A percentile compares a stretch with the other conserved stretches of the same genome.
phyloP scores from a whole-genome alignment of 1,140 invertebrate species.

The Brachionus asplanchnoidis region DNA sequence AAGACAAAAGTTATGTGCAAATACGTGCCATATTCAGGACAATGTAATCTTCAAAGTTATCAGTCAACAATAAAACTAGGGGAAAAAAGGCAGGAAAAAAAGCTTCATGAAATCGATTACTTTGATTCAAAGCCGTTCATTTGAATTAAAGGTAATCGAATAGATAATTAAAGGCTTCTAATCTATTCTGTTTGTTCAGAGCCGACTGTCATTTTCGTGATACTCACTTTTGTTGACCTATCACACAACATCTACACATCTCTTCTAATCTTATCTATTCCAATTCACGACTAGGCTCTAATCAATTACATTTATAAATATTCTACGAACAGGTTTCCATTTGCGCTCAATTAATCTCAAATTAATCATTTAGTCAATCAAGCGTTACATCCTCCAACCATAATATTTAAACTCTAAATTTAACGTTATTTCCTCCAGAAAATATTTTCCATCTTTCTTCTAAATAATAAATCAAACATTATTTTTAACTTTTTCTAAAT shows the following conservation, averaged over 20 bases:
- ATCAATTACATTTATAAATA: neutral
- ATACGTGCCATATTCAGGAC: neutral
- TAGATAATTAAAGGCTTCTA: neutral
- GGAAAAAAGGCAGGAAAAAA: neutral
- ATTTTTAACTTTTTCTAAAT: too few species aligned
- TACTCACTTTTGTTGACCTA: neutral
- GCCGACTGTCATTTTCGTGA: neutral
- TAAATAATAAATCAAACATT: too few species aligned
- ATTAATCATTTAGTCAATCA: neutral
- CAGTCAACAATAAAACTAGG: neutral
- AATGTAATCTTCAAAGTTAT: conserved; percentile 5
- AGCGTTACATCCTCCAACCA: neutral
- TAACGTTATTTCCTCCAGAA: neutral
- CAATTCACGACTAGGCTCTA: neutral
- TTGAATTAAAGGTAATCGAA: neutral
- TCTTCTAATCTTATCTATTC: neutral
- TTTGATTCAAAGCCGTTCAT: neutral
- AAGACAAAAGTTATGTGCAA: neutral
- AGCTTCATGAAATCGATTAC: neutral
- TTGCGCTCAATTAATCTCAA: conserved; percentile 8
- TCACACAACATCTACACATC: neutral
- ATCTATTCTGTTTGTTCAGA: neutral
- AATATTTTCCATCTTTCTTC: neutral
- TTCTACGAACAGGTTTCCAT: conserved; percentile 18
- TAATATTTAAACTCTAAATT: neutral